Evolutionary conservation across 2,888 invertebrate species (phyloP), one percentile per base, ranked within the genome.

Genomic region (Amblyjoppa proteus): DNA sequence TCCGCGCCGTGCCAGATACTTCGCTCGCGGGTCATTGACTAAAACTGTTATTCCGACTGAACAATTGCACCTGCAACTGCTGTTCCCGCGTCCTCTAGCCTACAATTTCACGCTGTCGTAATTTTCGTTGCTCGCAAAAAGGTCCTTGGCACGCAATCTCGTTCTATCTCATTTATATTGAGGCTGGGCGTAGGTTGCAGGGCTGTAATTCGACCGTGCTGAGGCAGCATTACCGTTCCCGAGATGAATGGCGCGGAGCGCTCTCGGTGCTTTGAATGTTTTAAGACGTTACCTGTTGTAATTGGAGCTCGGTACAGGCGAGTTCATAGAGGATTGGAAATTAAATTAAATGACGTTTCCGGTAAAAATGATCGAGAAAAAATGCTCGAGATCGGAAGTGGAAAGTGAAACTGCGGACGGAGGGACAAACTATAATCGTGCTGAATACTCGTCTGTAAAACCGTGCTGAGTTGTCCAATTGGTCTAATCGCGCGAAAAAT

Each of bases 41-140:
- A 49, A 28, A 31, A 58, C 31, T 11, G 66, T 38, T 66, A 49
- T 73, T 45, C 76, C 16, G 49, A 53, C 13, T 38, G 41, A 74
- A 69, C 69, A 81, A 78, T 73, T 64, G 78, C 81, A 82, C 45
- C 84, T 84, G 70, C 77, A 70, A 53, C 69, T 31, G 38, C 34
- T 66, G 38, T 68, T 34, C 7, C 71, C 25, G 25, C 34, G 64
- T 51, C 51, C 25, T 45, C 58, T n/a, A 76, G 64, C 49, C 75
- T 68, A 81, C 82, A 86, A 86, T 86, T 86, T 88, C 84, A 88
- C 86, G 86, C 75, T 81, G 84, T 86, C 80, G 84, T 84, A 88
- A 87, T 88, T 88, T 83, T 83, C 83, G 80, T 53, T 73, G 73
- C 58, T 34, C 53, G 81, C 64, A 73, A 82, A 83, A 84, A 85